phyloP scores from a whole-genome alignment of 2,888 invertebrate genomes.

The Chymomyza caudatula region DNA sequence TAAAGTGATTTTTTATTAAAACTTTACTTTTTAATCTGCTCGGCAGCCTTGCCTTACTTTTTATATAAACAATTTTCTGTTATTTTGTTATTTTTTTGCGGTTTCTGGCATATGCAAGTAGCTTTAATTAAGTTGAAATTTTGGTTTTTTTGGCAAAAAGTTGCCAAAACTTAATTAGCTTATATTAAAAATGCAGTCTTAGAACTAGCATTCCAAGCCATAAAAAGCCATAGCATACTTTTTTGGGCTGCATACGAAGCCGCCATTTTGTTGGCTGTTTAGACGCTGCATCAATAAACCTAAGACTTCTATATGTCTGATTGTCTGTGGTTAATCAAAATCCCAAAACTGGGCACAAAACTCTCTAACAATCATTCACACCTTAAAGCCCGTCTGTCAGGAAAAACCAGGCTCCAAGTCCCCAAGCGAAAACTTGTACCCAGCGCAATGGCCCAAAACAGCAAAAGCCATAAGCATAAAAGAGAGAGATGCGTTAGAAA shows the following conservation, averaged over 20 bases:
- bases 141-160: constrained; percentile 18
- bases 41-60: constrained; percentile 24
- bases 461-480: background rate
- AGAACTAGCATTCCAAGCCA: background rate
- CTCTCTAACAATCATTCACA: constrained; percentile 51
- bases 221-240: background rate
- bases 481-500: background rate
- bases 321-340: background rate
- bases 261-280: background rate
- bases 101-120: constrained; percentile 26
- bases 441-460: background rate
- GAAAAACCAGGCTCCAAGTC: constrained; percentile 22
- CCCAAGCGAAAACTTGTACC: background rate
- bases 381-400: constrained; percentile 45
- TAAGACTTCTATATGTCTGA: background rate
- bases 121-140: constrained; percentile 61
- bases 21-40: constrained; percentile 61
- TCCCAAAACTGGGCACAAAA: background rate
- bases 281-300: background rate
- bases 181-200: constrained; percentile 35
- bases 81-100: constrained; percentile 21
- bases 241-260: background rate
- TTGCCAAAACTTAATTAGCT: constrained; percentile 35
- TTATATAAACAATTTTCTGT: constrained; percentile 16
- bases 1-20: constrained; percentile 64